Percentiles rank a stretch among this genome's conserved stretches.
phyloP scores from a whole-genome alignment of 2,888 invertebrate species.

The Diarsia brunnea region DNA sequence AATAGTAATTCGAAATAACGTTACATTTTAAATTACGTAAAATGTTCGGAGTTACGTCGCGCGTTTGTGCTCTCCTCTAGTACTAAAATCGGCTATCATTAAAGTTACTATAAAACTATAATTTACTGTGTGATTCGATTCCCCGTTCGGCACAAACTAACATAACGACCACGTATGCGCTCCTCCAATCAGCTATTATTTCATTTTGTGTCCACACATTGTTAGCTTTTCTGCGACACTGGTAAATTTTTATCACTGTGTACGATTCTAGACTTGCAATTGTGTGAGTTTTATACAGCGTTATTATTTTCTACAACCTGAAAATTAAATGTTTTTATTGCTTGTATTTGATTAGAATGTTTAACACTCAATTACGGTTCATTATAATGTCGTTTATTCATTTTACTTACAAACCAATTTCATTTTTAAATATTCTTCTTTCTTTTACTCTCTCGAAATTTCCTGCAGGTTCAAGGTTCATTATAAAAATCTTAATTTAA shows the following conservation, averaged over 20 bases:
- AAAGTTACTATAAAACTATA: conserved; percentile 15
- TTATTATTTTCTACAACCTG: background rate
- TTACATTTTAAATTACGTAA: background rate
- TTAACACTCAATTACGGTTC: background rate
- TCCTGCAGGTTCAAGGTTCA: too few relatives aligned
- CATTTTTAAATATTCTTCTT: too few relatives aligned
- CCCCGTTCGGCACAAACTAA: conserved; percentile 12
- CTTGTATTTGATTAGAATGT: background rate
- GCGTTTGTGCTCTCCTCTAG: background rate
- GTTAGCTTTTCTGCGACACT: conserved; percentile 35
- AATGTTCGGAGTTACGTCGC: background rate
- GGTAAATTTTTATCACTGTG: background rate
- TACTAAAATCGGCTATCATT: background rate
- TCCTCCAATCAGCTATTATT: conserved; percentile 54
- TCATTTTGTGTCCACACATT: conserved; percentile 28
- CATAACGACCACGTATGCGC: conserved; percentile 35
- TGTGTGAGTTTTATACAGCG: background rate
- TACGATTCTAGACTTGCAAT: background rate
- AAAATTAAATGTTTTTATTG: background rate
- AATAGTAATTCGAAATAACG: background rate
- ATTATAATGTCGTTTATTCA: too few relatives aligned
- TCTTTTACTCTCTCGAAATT: too few relatives aligned
- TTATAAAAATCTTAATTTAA: too few relatives aligned
- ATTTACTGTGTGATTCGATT: conserved; percentile 5
- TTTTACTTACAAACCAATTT: too few relatives aligned